Evolutionary conservation across 2,113 vertebrate species (phyloP).

Genomic region (Archocentrus centrarchus): DNA sequence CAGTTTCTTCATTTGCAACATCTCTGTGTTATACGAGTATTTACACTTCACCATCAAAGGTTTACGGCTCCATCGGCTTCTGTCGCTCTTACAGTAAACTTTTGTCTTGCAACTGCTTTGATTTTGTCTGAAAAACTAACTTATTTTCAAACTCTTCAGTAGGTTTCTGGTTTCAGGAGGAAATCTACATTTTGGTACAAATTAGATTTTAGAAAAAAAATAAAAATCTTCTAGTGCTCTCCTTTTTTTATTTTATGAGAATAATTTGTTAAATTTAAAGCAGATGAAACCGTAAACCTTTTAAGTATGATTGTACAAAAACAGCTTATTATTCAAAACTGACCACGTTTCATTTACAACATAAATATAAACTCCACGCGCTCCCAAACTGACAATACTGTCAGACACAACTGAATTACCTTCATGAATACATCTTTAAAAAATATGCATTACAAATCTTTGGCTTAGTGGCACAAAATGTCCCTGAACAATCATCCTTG

Average conservation of each 20-base stretch:
- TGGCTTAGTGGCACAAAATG: slow-evolving; percentile 52
- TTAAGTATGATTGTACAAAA: slow-evolving; percentile 18
- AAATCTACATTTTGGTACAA: background rate
- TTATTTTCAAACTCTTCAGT: too few relatives aligned
- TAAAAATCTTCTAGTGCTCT: background rate
- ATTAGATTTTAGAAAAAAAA: too few relatives aligned
- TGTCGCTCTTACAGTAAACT: background rate
- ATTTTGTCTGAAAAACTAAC: too few relatives aligned
- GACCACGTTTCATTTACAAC: slow-evolving; percentile 1
- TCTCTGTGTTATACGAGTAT: background rate
- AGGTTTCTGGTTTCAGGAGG: background rate
- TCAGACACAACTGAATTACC: slow-evolving; percentile 11
- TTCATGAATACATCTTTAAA: background rate
- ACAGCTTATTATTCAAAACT: slow-evolving; percentile 15
- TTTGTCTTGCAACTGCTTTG: background rate
- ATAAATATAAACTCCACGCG: slow-evolving; percentile 37
- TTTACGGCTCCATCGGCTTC: background rate
- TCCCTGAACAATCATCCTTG: slow-evolving; percentile 42
- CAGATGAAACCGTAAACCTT: slow-evolving; percentile 19
- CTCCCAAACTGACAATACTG: slow-evolving; percentile 29
- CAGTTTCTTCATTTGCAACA: slow-evolving; percentile 10
- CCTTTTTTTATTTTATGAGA: background rate
- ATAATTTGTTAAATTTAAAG: background rate
- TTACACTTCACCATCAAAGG: background rate
- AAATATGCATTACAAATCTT: slow-evolving; percentile 46